These are phyloP conservation scores for Crotalus tigris DNA, from an alignment of 2,113 vertebrate species.

Conservation along the genomic window DNA sequence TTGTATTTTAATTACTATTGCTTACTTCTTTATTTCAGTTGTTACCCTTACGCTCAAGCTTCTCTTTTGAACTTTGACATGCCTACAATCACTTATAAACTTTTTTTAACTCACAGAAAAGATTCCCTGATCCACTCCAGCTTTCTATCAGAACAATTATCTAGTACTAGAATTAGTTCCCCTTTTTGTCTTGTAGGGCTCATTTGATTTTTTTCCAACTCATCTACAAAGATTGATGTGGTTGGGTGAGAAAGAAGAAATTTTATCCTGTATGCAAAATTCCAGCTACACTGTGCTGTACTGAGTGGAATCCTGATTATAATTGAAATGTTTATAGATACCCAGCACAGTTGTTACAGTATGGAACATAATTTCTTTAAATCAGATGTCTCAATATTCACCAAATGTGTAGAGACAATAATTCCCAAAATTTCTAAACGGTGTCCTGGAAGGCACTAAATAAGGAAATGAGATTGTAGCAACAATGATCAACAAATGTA, in stretches of 20 bases:
- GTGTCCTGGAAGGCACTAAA: neutral
- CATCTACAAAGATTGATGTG: neutral
- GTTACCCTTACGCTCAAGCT: neutral
- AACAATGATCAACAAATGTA: neutral
- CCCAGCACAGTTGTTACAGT: neutral
- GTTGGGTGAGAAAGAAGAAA: neutral
- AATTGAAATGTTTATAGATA: neutral
- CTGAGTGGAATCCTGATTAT: neutral
- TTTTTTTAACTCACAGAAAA: neutral
- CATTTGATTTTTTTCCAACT: neutral
- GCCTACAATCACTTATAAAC: neutral
- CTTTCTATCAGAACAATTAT: neutral
- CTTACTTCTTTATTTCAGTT: slow-evolving; percentile 23
- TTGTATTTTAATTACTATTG: slow-evolving; percentile 43
- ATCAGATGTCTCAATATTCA: neutral
- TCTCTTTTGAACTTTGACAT: slow-evolving; percentile 13
- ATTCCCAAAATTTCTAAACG: neutral
- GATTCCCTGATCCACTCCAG: neutral
- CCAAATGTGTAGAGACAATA: neutral
- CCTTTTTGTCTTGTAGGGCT: neutral
- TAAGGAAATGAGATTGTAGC: neutral
- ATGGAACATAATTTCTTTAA: neutral
- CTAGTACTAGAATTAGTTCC: neutral
- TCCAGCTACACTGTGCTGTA: neutral
- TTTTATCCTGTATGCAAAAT: neutral